These are phyloP conservation scores for Rhogogaster chlorosoma DNA, from an alignment of 2,888 invertebrate species.

Conservation along the genomic window DNA sequence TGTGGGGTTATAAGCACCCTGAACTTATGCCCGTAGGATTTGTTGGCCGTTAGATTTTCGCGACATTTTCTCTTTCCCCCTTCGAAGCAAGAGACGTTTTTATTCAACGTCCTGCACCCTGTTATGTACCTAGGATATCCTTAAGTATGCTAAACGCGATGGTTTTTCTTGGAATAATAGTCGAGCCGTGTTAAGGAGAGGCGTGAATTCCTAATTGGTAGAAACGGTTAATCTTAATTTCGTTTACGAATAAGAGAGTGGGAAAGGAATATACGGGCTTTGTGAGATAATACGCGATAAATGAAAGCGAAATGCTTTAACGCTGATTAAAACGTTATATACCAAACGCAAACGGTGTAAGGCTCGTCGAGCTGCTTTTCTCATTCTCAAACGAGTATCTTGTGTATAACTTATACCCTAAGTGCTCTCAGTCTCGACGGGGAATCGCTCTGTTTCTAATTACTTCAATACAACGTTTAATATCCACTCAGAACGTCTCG, in stretches of 20 bases:
- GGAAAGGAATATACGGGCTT: neutral
- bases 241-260: neutral
- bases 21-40: slow-evolving; percentile 2
- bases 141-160: neutral
- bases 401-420: neutral
- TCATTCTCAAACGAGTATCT: neutral
- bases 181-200: neutral
- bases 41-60: neutral
- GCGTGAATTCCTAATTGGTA: neutral
- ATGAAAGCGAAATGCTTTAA: slow-evolving; percentile 21
- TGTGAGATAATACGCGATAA: slow-evolving; percentile 5
- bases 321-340: slow-evolving; percentile 22
- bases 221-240: neutral
- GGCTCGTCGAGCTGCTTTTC: neutral
- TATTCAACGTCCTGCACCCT: too few species aligned
- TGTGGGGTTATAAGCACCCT: neutral
- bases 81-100: too few species aligned
- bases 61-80: neutral
- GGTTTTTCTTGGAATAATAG: neutral
- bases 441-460: slow-evolving; percentile 6
- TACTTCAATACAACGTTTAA: neutral
- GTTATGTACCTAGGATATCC: too few species aligned
- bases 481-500: neutral
- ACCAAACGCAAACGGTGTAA: neutral
- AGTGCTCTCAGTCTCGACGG: slow-evolving; percentile 9